These are phyloP conservation scores for Puffinus mauretanicus DNA, from an alignment of 2,113 vertebrate species.

Conservation along the genomic window DNA sequence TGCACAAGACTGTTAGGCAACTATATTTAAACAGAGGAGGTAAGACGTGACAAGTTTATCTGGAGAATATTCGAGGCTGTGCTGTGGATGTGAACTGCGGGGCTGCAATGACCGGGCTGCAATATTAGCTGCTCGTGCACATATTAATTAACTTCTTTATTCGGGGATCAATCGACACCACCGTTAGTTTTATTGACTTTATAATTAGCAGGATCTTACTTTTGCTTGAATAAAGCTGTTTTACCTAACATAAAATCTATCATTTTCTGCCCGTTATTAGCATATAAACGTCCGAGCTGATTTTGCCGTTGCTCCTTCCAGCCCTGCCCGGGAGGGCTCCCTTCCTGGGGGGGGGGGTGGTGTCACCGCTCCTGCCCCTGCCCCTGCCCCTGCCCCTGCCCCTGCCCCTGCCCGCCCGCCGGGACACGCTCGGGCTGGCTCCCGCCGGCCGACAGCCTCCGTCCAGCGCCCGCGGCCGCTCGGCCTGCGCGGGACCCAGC, in stretches of 20 bases:
- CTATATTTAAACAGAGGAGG: neutral
- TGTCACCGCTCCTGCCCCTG: too few relatives aligned
- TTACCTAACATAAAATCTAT: neutral
- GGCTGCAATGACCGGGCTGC: neutral
- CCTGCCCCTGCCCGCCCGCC: too few relatives aligned
- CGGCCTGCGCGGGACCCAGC: neutral
- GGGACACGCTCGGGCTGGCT: neutral
- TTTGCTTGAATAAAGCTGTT: slow-evolving; percentile 39
- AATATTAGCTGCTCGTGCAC: slow-evolving; percentile 12
- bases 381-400: neutral
- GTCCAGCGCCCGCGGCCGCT: neutral
- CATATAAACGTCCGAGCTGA: neutral
- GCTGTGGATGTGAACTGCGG: neutral
- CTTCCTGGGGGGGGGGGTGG: rapidly evolving
- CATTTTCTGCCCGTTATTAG: neutral
- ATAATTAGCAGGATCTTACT: slow-evolving; percentile 61
- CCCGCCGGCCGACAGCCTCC: too few relatives aligned
- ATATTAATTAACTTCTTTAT: slow-evolving; percentile 65
- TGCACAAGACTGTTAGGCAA: neutral
- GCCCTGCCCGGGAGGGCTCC: neutral
- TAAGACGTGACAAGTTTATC: neutral
- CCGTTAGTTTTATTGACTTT: slow-evolving; percentile 6
- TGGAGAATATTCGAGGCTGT: neutral
- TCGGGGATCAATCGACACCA: slow-evolving; percentile 55
- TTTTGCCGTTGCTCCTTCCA: rapidly evolving